These are phyloP conservation scores for Dorcus hopei DNA, from an alignment of 2,888 invertebrate species.

Conservation along the genomic window DNA sequence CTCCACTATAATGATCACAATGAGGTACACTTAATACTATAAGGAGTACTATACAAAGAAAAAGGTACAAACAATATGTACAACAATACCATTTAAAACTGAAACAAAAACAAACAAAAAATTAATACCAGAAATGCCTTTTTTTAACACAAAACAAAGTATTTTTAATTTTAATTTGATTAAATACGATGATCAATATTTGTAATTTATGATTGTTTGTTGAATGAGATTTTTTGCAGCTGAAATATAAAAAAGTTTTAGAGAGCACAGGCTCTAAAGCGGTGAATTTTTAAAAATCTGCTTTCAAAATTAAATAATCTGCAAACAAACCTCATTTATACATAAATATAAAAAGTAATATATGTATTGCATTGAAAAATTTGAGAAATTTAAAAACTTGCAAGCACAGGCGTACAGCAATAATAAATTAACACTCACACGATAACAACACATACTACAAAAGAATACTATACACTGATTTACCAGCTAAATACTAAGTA, in stretches of 20 bases:
- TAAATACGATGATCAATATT: background rate
- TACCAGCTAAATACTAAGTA: constrained; percentile 17
- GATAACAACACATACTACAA: constrained; percentile 13
- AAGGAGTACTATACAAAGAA: constrained; percentile 22
- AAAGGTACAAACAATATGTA: constrained; percentile 3
- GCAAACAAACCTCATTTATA: background rate
- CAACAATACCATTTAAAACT: constrained; percentile 11
- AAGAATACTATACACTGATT: constrained; percentile 21
- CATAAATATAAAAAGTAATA: constrained; percentile 6
- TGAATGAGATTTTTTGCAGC: too few species aligned
- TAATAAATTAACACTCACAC: constrained; percentile 22
- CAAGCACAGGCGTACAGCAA: constrained; percentile 16
- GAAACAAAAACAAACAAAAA: constrained; percentile 9
- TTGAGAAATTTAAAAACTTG: constrained; percentile 9
- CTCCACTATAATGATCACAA: constrained; percentile 26
- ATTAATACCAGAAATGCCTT: constrained; percentile 5
- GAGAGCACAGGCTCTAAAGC: background rate
- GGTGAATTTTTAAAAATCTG: background rate
- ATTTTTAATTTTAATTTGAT: background rate
- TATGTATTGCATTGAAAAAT: background rate
- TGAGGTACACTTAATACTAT: constrained; percentile 33
- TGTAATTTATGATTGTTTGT: background rate
- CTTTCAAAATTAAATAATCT: background rate
- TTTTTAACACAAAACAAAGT: constrained; percentile 1
- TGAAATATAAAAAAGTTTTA: too few species aligned